phyloP scores from a whole-genome alignment of 37 sponge, comb jelly and placozoan species.

The Axinella damicornis region DNA sequence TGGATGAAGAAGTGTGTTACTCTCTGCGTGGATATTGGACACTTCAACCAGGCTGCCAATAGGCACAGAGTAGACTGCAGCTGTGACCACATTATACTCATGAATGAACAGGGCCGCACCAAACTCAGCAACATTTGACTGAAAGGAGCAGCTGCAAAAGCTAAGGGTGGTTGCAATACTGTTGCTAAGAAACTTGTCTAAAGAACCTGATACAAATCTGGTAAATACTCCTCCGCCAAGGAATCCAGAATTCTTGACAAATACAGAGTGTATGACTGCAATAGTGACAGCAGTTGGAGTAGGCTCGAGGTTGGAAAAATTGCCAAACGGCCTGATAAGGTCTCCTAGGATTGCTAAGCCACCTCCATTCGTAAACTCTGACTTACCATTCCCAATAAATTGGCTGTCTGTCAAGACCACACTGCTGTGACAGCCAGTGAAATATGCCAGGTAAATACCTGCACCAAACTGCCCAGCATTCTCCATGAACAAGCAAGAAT shows the following conservation, averaged over 20 bases:
- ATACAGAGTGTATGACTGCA: background rate
- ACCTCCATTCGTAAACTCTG: background rate
- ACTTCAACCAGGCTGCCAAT: no score
- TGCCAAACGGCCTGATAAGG: background rate
- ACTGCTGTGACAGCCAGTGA: background rate
- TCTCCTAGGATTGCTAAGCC: background rate
- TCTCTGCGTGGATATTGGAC: no score
- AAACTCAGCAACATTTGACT: background rate
- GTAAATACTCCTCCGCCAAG: background rate
- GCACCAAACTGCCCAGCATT: background rate
- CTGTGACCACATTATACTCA: background rate
- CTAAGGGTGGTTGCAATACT: background rate
- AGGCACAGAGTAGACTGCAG: no score
- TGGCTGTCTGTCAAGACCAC: background rate
- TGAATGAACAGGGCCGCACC: conserved; percentile 5
- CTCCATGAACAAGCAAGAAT: no score
- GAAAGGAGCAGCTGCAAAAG: conserved; percentile 22
- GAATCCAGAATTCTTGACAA: conserved; percentile 1
- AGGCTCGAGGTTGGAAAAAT: background rate
- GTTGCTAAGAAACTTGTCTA: no score
- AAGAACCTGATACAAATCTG: no score
- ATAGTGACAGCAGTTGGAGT: background rate
- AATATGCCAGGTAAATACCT: no score
- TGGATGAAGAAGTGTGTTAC: no score
- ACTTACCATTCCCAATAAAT: conserved; percentile 8